Evolutionary conservation across 2,797 vertebrate species (phyloP), one percentile per base, ranked within the genome.

Genomic region (Limnodromus scolopaceus): DNA sequence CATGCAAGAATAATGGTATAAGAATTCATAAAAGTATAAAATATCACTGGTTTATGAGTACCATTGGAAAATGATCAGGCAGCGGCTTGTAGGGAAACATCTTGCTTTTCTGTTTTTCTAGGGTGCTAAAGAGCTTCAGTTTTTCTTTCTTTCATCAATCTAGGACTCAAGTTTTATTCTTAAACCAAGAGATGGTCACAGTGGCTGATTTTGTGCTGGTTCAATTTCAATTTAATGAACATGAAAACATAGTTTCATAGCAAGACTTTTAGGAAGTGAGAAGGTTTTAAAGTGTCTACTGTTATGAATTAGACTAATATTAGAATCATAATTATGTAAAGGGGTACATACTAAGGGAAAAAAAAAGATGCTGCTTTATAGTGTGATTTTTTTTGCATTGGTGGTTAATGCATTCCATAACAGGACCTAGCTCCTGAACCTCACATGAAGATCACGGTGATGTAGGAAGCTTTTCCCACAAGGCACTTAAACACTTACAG

Each of bases 11-110:
- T 88, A 96, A 93, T 75, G 72, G 57, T 86, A 46, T 88, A 84
- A 90, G 80, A 81, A 92, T 94, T 91, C 78, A 51, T 93, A 61
- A 54, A 81, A 93, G 39, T 84, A 66, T 86, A 90, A 96, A 94
- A 76, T 96, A 78, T 69, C 74, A 86, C 72, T 95, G 95, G 82
- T 85, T 96, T 93, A 84, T 93, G 94, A 92, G 65, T 28, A 75
- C 46, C 69, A 54, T 65, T 86, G 74, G 53, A 92, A 84, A 95
- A 93, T 68, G 57, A 84, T 95, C 84, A 95, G 72, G 82, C 80
- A 54, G 57, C 24, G 17, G 38, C 80, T 95, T 94, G 69, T 84
- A 94, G 64, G 57, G 93, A 81, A 88, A 71, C 39, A 30, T 88
- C 57, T 86, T 88, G 46, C 77, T 90, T 93, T 95, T 53, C 72